Evolutionary conservation across 2,113 vertebrate species (phyloP), one percentile per base, ranked within the genome.

Genomic region (Oceanodroma tethys): DNA sequence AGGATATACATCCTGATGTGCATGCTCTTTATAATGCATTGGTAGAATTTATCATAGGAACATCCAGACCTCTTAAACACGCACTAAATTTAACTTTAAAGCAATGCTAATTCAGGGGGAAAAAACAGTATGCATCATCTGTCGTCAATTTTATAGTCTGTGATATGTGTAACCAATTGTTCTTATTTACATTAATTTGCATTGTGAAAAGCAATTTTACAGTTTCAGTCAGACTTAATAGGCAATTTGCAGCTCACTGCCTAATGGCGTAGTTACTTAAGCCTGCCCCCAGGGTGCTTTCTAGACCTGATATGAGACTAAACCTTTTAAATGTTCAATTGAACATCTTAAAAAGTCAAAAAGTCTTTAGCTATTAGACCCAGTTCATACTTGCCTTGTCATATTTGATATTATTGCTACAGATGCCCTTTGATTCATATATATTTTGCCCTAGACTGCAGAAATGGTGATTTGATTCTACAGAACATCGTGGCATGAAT

Each of bases 181-280:
- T 98, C 98, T 98, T 98, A 98, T 98, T 98, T 98, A 98, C 98
- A 98, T 98, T 98, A 97, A 98, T 98, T 98, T 98, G 98, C 98
- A 98, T 98, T 98, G 98, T 98, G 98, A 98, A 98, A 98, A 98
- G 98, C 98, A 98, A 98, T 98, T 98, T 98, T 98, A 98, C 98
- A 98, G 97, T 98, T 98, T 97, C 97, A 98, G 97, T 98, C 98
- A 98, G 97, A 93, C 96, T 98, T 98, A 98, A 98, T 98, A 98
- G 98, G 98, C 98, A 98, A 98, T 98, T 98, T 98, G 97, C 98
- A 98, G 97, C 97, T 97, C 96, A 87, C 95, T 97, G 97, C 98
- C 98, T 98, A 98, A 98, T 98, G 98, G 98, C 88, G 56, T 94
- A 97, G 98, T 98, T 98, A 98, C 98, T 98, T 97, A 98, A 98